A percentile compares a stretch with the other conserved stretches of the same genome.
Conservation (phyloP, 2,888 invertebrate species). For the Seira musarum region DNA sequence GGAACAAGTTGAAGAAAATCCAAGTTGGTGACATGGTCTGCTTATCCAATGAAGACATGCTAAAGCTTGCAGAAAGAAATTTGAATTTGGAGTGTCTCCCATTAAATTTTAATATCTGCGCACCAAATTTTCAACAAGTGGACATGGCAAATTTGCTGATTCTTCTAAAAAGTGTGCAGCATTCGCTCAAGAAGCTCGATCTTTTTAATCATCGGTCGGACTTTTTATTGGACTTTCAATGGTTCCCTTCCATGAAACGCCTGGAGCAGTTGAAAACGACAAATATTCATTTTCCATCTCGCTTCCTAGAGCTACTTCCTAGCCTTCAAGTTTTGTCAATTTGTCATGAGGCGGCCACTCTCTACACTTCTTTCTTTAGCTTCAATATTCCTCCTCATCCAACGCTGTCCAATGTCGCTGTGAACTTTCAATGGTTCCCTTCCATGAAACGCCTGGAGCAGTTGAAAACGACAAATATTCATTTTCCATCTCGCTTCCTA, state of each 20-base stretch:
- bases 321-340: conserved; percentile 34
- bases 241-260: conserved; percentile 36
- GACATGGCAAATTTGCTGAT: conserved; percentile 24
- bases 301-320: conserved; percentile 28
- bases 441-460: conserved; percentile 36
- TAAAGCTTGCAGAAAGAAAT: conserved; percentile 34
- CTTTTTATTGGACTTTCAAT: conserved; percentile 33
- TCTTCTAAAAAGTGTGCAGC: conserved; percentile 28
- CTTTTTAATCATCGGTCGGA: conserved; percentile 45
- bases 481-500: conserved; percentile 18
- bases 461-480: conserved; percentile 44
- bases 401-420: conserved; percentile 24
- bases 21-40: conserved; percentile 39
- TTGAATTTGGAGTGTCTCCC: conserved; percentile 40
- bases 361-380: conserved; percentile 44
- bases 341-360: conserved; percentile 26
- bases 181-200: conserved; percentile 31
- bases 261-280: conserved; percentile 41
- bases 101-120: conserved; percentile 38
- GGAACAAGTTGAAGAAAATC: conserved; percentile 42
- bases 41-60: conserved; percentile 40
- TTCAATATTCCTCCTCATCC: conserved; percentile 37
- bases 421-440: conserved; percentile 41
- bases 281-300: conserved; percentile 37
- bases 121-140: conserved; percentile 31